Percentiles rank a stretch among this genome's conserved stretches.
Conservation (phyloP, 2,888 invertebrate genomes). For the Lamellibrachia satsuma region DNA sequence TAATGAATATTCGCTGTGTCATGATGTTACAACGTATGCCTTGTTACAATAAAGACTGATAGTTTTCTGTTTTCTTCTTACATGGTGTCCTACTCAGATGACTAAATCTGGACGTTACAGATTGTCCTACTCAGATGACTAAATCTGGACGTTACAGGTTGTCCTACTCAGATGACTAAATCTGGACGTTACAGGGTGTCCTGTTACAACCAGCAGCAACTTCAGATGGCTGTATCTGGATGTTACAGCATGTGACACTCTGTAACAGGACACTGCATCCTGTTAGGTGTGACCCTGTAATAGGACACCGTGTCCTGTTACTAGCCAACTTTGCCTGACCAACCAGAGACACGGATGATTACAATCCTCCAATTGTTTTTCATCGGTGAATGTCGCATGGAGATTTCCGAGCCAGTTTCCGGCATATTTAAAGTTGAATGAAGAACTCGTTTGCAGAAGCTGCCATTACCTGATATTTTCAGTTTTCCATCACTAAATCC, state of each 20-base stretch:
- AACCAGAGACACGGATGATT: neutral
- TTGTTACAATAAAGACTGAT: neutral
- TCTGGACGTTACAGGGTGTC: neutral
- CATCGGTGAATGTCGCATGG: neutral
- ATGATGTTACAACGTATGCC: neutral
- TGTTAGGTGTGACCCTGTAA: too few species aligned
- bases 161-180: neutral
- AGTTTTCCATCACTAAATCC: neutral
- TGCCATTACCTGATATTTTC: neutral
- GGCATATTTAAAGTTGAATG: neutral
- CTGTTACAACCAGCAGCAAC: neutral
- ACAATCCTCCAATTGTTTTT: too few species aligned
- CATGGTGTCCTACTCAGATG: neutral
- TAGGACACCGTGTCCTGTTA: neutral
- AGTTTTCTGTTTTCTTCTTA: neutral
- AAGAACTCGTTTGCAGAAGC: neutral
- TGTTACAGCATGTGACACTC: neutral
- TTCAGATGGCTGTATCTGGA: neutral
- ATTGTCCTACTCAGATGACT: neutral
- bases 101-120: neutral
- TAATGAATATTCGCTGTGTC: neutral
- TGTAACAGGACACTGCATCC: too few species aligned
- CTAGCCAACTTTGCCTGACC: neutral
- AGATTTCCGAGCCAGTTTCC: neutral
- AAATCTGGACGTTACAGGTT: neutral